Base-by-base conservation (phyloP, 1,140 invertebrate genomes). In the Mactra quadrangularis region DNA sequence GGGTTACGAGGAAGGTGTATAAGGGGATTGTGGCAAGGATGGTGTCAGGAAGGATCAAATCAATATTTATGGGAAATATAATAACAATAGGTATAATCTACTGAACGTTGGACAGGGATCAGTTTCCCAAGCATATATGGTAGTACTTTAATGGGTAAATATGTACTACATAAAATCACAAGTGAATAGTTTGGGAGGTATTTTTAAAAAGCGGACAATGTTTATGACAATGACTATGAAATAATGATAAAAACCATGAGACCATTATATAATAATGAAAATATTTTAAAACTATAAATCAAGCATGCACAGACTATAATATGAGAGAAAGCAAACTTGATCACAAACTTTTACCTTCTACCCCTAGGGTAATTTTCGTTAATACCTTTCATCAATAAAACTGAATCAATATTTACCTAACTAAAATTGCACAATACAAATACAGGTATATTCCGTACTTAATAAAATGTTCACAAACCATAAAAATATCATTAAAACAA, bases 161-260 rank as follows among this genome's bases (percentile, higher is more conserved):
- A 41, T 45, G 59, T 38, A 76, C 74, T 76, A 76, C 59, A 76
- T 72, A 72, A 72, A 62, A 55, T 76, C 74, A 76, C 74, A 76
- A 55, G 74, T 76, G 74, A 76, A 57, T 57, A 22, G 45, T 29
- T 76, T 57, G 74, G 74, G 74, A 62, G 57, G 74, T 60, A n/a
- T 64, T 76, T 57, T 76, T 29, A 38, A 47, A 55, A 76, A 76
- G 74, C 74, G 47, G 64, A 68, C 45, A 38, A 76, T 76, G 59
- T 45, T 25, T 53, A 76, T 47, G 45, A 62, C 27, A 35, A 64
- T 35, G 33, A 64, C 15, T n/a, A n/a, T n/a, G n/a, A n/a, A 41
- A 41, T 22, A 35, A 64, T 64, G 60, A 33, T 33, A 31, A 64
- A n/a, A 57, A 47, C 38, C 47, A 35, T 62, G 45, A 76, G 57